These are phyloP conservation scores for Antheraea mylitta DNA, from an alignment of 1,140 invertebrate species.

Conservation along the genomic window DNA sequence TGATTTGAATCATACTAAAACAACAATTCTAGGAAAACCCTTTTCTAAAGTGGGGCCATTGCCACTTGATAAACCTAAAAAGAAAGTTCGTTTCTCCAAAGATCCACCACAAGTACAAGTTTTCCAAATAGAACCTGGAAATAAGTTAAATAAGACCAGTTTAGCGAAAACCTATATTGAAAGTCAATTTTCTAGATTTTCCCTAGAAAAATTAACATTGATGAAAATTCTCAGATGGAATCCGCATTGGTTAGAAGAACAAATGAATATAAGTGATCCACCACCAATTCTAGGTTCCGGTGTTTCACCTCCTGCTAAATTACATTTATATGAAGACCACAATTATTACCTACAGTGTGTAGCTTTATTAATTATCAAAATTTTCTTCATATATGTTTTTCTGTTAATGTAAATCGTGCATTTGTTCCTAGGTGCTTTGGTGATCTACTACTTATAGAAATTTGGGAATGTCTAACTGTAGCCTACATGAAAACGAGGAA, in stretches of 20 bases:
- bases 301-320: slow-evolving; percentile 48
- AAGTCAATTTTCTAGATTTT: slow-evolving; percentile 45
- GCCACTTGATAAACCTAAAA: slow-evolving; percentile 35
- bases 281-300: slow-evolving; percentile 62
- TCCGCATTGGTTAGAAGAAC: slow-evolving; percentile 62
- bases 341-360: slow-evolving; percentile 65
- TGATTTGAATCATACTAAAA: slow-evolving; percentile 10
- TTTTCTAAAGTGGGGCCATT: slow-evolving; percentile 48
- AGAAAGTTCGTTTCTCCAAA: slow-evolving; percentile 52
- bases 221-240: slow-evolving; percentile 67
- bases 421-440: slow-evolving; percentile 48
- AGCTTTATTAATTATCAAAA: slow-evolving; percentile 11
- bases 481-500: slow-evolving; percentile 43
- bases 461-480: slow-evolving; percentile 66
- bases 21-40: slow-evolving; percentile 34
- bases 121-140: slow-evolving; percentile 63
- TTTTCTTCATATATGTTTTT: slow-evolving; percentile 6
- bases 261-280: slow-evolving; percentile 47
- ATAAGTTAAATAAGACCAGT: slow-evolving; percentile 59
- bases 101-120: slow-evolving; percentile 35
- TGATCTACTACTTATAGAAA: slow-evolving; percentile 68
- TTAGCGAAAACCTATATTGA: slow-evolving; percentile 52
- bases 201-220: slow-evolving; percentile 56
- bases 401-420: not conserved
- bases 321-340: slow-evolving; percentile 52